A percentile compares a stretch with the other conserved stretches of the same genome.
These are phyloP conservation scores for Morinoia aosen DNA, from an alignment of 2,888 invertebrate genomes.

Conservation along the genomic window DNA sequence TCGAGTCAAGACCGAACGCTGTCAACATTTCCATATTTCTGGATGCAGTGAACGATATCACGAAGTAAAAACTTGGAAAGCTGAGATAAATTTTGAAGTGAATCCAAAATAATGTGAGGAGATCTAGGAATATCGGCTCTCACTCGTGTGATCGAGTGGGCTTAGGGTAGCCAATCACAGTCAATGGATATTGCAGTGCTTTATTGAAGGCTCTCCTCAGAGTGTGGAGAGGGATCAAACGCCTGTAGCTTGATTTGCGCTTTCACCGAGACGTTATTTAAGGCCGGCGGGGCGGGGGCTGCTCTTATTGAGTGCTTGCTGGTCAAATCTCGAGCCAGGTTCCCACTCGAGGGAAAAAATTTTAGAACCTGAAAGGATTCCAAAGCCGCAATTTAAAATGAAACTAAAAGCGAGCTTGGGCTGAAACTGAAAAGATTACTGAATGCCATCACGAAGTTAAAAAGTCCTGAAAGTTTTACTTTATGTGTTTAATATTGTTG, in stretches of 20 bases:
- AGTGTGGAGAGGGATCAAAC: not conserved
- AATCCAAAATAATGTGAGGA: not conserved
- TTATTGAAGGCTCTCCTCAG: not conserved
- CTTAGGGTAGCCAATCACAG: slow-evolving; percentile 22
- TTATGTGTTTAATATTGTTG: not conserved
- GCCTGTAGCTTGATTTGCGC: slow-evolving; percentile 35
- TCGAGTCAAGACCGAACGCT: not conserved
- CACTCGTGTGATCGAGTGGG: not conserved
- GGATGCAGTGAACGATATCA: not conserved
- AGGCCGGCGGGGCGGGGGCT: too few species aligned
- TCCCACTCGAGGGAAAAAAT: not conserved
- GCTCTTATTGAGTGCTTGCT: not conserved
- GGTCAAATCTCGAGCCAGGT: not conserved
- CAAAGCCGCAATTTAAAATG: not conserved
- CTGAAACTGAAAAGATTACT: not conserved
- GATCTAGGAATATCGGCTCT: slow-evolving; percentile 26
- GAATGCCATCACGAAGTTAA: not conserved
- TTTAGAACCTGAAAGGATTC: not conserved
- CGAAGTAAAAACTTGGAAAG: not conserved
- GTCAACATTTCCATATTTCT: not conserved
- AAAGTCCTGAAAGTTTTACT: not conserved
- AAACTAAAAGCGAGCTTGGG: not conserved
- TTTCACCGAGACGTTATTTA: slow-evolving; percentile 19
- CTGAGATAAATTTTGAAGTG: not conserved
- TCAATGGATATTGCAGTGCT: slow-evolving; percentile 48